Percentiles rank a stretch among this genome's conserved stretches.
Evolutionary conservation across 2,888 invertebrate species (phyloP).

Genomic region (Drosophila buzzatii): DNA sequence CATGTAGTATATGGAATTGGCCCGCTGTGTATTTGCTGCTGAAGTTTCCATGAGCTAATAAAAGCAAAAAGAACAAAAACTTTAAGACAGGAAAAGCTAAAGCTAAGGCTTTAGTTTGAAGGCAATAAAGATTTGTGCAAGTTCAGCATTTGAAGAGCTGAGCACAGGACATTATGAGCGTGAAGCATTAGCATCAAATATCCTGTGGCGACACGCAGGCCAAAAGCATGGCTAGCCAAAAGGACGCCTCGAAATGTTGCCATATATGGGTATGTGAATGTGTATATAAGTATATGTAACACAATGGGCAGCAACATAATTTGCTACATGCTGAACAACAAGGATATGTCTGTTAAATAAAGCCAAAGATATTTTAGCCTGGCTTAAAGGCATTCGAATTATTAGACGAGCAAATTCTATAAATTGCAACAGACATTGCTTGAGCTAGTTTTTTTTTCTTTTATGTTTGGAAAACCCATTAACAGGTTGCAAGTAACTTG

Average conservation of each 20-base stretch:
- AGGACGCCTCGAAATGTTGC: conserved; percentile 28
- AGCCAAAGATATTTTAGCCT: conserved; percentile 6
- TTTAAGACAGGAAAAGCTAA: conserved; percentile 19
- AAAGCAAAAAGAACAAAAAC: conserved; percentile 22
- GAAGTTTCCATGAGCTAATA: conserved; percentile 21
- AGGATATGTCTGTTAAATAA: background rate
- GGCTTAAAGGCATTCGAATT: conserved; percentile 11
- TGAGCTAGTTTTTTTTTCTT: background rate
- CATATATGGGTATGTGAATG: background rate
- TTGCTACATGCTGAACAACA: conserved; percentile 15
- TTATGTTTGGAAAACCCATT: conserved; percentile 22
- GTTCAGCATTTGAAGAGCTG: conserved; percentile 58
- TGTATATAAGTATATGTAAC: background rate
- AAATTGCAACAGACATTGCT: conserved; percentile 6
- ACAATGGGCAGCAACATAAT: conserved; percentile 29
- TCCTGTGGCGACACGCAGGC: conserved; percentile 56
- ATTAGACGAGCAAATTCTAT: conserved; percentile 21
- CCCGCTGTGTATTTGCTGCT: conserved; percentile 20
- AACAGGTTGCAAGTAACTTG: conserved; percentile 39
- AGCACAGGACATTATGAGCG: conserved; percentile 25
- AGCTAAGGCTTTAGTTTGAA: conserved; percentile 50
- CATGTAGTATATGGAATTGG: conserved; percentile 6
- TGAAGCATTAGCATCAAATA: conserved; percentile 43
- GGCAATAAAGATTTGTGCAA: conserved; percentile 71
- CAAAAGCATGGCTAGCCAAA: conserved; percentile 43